Conservation (phyloP, 2,113 vertebrate genomes). For the Nothocercus nigrocapillus region DNA sequence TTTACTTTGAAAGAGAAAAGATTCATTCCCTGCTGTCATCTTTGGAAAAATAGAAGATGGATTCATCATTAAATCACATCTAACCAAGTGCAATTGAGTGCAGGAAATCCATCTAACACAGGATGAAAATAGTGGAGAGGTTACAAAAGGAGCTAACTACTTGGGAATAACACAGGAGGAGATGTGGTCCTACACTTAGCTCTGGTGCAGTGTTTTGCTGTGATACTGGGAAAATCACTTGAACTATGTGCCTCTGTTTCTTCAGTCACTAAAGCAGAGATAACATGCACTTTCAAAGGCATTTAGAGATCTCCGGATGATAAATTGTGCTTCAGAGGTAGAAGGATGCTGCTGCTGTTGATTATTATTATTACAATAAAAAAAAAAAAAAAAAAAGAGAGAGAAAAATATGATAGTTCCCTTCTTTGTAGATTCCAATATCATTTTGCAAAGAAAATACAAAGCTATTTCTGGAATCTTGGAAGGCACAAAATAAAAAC, state of each 20-base stretch:
- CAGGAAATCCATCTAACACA: not conserved
- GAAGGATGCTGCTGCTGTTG: not conserved
- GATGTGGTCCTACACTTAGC: not conserved
- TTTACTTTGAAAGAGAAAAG: not conserved
- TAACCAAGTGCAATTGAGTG: not conserved
- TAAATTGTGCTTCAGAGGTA: not conserved
- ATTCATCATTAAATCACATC: not conserved
- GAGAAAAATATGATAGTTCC: not conserved
- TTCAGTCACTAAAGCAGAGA: not conserved
- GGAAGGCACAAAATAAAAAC: not conserved
- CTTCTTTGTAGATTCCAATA: not conserved
- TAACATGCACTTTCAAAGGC: not conserved
- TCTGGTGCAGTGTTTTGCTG: not conserved
- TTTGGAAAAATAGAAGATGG: not conserved
- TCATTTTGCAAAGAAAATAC: not conserved
- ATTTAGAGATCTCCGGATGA: not conserved
- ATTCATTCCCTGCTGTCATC: not conserved
- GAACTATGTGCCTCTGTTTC: not conserved
- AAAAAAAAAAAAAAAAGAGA: not conserved
- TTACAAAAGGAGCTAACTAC: not conserved
- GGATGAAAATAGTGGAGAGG: not conserved
- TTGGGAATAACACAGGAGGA: not conserved
- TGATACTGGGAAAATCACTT: not conserved
- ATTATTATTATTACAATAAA: not conserved
- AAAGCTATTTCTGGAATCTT: not conserved